phyloP scores from a whole-genome alignment of 2,113 vertebrate species.

The Serilophus lunatus region DNA sequence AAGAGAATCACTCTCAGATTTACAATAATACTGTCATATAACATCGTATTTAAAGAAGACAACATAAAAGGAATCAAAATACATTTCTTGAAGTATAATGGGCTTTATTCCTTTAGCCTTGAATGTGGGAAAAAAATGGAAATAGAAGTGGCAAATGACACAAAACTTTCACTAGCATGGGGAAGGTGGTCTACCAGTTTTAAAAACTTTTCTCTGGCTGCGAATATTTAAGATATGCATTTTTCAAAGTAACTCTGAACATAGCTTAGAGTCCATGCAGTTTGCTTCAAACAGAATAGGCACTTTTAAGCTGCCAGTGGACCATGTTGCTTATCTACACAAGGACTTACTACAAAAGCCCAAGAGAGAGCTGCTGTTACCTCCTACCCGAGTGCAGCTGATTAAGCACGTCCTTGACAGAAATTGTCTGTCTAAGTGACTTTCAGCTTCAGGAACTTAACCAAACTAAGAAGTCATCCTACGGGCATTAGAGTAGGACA shows the following conservation, averaged over 20 bases:
- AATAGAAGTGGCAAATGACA: not conserved
- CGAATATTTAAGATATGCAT: conserved; percentile 47
- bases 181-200: conserved; percentile 1
- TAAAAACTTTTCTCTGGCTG: conserved; percentile 36
- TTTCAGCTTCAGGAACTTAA: conserved; percentile 46
- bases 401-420: conserved; percentile 47
- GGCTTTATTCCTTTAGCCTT: conserved; percentile 25
- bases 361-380: conserved; percentile 14
- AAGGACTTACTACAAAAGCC: conserved; percentile 60
- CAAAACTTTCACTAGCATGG: not conserved
- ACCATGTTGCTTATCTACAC: conserved; percentile 34
- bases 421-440: conserved; percentile 9
- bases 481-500: conserved; percentile 25
- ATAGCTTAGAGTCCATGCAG: conserved; percentile 21
- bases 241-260: conserved; percentile 57
- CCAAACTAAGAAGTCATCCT: conserved; percentile 38
- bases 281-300: conserved; percentile 43
- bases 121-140: not conserved
- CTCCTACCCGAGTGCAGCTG: conserved; percentile 44
- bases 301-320: conserved; percentile 43
- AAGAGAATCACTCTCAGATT: conserved; percentile 22
- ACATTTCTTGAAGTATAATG: conserved; percentile 34
- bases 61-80: conserved; percentile 56
- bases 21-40: conserved; percentile 41
- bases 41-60: conserved; percentile 25